Conservation (phyloP, 1,140 invertebrate species). For the Bombus vancouverensis region DNA sequence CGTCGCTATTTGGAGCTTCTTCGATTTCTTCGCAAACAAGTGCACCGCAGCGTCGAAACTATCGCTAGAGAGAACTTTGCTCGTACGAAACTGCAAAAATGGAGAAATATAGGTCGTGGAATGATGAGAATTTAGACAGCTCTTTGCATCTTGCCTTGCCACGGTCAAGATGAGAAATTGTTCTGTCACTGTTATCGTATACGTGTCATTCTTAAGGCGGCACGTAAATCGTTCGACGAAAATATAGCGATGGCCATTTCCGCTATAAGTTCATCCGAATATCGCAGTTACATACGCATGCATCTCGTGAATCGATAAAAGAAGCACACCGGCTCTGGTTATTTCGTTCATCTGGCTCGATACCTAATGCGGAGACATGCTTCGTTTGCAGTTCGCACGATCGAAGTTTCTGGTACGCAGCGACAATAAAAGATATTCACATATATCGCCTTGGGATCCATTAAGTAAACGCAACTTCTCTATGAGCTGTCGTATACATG, state of each 20-base stretch:
- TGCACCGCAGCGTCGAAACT: neutral
- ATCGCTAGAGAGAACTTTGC: neutral
- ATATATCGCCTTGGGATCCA: slow-evolving; percentile 37
- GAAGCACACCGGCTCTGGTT: neutral
- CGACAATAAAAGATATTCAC: slow-evolving; percentile 43
- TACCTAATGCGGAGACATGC: slow-evolving; percentile 11
- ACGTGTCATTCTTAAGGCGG: slow-evolving; percentile 15
- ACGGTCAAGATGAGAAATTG: slow-evolving; percentile 19
- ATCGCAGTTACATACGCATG: neutral
- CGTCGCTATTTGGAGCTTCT: neutral
- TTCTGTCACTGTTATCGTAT: slow-evolving; percentile 19
- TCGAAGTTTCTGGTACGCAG: neutral
- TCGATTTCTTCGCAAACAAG: neutral
- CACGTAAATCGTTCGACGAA: neutral
- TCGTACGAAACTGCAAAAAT: neutral
- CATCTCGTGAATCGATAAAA: slow-evolving; percentile 36
- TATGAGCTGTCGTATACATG: slow-evolving; percentile 20
- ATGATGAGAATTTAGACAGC: slow-evolving; percentile 38
- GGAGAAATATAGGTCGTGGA: slow-evolving; percentile 2
- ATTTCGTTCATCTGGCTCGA: slow-evolving; percentile 25
- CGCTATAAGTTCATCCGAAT: neutral
- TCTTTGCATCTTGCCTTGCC: neutral
- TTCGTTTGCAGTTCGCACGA: slow-evolving; percentile 15
- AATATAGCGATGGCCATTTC: neutral
- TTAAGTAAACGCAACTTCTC: slow-evolving; percentile 46